Base-by-base conservation (phyloP, 2,888 invertebrate genomes). In the Drosophila neutralis region DNA sequence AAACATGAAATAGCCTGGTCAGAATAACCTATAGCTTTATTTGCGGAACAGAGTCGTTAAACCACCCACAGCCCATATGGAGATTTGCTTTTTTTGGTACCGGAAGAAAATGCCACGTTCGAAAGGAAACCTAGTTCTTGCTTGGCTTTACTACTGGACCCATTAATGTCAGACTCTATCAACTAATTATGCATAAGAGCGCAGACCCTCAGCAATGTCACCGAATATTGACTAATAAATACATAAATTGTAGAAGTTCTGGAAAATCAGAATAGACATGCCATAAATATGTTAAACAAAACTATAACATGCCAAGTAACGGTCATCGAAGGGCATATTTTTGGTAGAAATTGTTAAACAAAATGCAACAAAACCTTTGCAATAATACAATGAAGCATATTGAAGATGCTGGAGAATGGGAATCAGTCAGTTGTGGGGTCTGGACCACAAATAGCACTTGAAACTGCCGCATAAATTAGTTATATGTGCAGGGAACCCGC, bases 281-380 rank as follows among this genome's bases (percentile, higher is more conserved):
- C 75, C 89, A 82, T 90, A 90, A 90, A 90, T 87, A 87, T 87
- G 87, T 88, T 85, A 78, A 83, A 90, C 90, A 90, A 86, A 86
- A 85, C 90, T 82, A 74, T 69, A 86, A 77, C 90, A 56, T 67
- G 71, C 59, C 71, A n/a, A 60, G 59, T 82, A 81, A 84, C 85
- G 83, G 80, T 57, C 64, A 58, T 40, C 21, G 59, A 60, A 51
- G 27, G 60, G 61, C 65, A 74, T 76, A 69, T 73, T 24, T 15
- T 72, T 68, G 45, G 51, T 70, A 13, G 59, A 66, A 62, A 80
- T 63, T 81, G 72, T 82, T 71, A 1, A 77, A 82, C 82, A 82
- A 82, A 83, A 82, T 83, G 80, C 77, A 77, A 72, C 80, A 81
- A 82, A 82, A 82, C 80, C 80, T 71, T 80, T 80, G 82, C 82